phyloP scores from a whole-genome alignment of 2,113 vertebrate genomes.

The Syngnathus scovelli region DNA sequence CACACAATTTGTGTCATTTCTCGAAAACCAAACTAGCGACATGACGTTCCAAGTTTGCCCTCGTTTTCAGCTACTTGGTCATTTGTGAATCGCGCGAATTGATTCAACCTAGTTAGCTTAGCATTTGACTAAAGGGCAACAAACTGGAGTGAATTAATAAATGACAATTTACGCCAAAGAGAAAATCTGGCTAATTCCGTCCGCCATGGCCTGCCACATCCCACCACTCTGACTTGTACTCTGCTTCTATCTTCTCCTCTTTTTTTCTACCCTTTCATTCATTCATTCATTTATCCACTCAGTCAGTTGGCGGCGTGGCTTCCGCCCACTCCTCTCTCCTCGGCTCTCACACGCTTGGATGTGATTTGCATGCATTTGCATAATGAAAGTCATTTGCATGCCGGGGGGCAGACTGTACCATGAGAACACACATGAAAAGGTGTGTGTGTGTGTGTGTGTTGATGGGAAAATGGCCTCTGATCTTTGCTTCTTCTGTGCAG shows the following conservation, averaged over 20 bases:
- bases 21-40: too few relatives aligned
- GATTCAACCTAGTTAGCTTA: background rate
- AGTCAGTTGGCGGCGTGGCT: background rate
- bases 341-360: constrained; percentile 90
- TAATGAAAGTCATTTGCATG: constrained; percentile 99
- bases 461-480: constrained; percentile 42
- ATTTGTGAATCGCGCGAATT: too few relatives aligned
- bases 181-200: constrained; percentile 51
- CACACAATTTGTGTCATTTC: too few relatives aligned
- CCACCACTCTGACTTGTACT: constrained; percentile 67
- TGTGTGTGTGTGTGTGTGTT: constrained; percentile 29
- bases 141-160: background rate
- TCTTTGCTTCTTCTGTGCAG: constrained; percentile 41
- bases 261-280: constrained; percentile 58
- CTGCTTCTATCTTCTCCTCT: constrained; percentile 58
- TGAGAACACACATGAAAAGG: constrained; percentile 90
- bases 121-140: background rate
- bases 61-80: too few relatives aligned
- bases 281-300: constrained; percentile 63
- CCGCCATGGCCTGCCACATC: constrained; percentile 8
- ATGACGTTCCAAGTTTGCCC: too few relatives aligned
- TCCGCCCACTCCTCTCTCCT: constrained; percentile 34
- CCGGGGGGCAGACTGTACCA: constrained; percentile 91
- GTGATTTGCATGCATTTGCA: constrained; percentile 99
- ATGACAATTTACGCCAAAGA: constrained; percentile 16